Base-by-base conservation (phyloP, 2,888 invertebrate genomes). In the Catocala sponsa region DNA sequence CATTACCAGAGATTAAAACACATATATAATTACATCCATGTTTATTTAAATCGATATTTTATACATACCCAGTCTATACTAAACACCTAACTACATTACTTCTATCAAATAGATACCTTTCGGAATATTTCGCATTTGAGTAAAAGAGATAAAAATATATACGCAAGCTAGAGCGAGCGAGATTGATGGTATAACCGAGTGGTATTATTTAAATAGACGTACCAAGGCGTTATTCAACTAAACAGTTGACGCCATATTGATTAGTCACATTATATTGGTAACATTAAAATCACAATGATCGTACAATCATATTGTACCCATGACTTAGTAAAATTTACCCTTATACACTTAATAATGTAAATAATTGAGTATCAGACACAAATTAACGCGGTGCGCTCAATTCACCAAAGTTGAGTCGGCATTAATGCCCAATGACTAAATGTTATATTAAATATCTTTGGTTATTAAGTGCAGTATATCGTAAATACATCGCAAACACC, bases 1-100 rank as follows among this genome's bases (percentile, higher is more conserved):
- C 84, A 59, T 5, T 75, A 85, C 85, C 81, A 49, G 42, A 70
- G 69, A 70, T 81, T 81, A 87, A 85, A 87, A 86, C 72, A 70
- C 74, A 68, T 56, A 55, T 59, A 47, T 70, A 47, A 74, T 69
- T 59, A 74, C 65, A 68, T 70, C 56, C 62, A 61, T 58, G 60
- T 86, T 86, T 84, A 86, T 84, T 86, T 63, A 67, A 54, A 61
- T 71, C 73, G 72, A 74, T 68, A 70, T 57, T 38, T 71, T 76
- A 61, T 73, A 81, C 78, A 81, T 65, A 68, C 79, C 79, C 77
- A 67, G 55, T 66, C 49, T 68, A 68, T 60, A 61, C 67, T 61
- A 63, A 43, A 50, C 50, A 57, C 55, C 42, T 41, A 13, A 33
- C 44, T 54, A 53, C 41, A 43, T 13, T 53, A 48, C 53, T 32